Evolutionary conservation across 2,113 vertebrate genomes (phyloP), one percentile per base, ranked within the genome.

Genomic region (Paramormyrops kingsleyae): DNA sequence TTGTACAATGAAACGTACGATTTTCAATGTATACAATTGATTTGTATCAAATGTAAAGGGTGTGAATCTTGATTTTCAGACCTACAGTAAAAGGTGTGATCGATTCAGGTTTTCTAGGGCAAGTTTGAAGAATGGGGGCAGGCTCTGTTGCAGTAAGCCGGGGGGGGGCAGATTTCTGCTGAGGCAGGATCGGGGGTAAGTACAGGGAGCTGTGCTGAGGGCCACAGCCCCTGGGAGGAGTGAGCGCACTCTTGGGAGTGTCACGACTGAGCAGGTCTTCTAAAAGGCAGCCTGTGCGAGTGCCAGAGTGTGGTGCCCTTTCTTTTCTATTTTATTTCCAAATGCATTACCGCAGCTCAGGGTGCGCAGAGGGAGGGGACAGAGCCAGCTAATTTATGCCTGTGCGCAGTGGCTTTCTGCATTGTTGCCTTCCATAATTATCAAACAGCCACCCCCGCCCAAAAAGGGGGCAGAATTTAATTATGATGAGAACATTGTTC

Each of bases 361-460:
- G 74, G 89, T 86, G 90, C 44, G n/a, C n/a, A 62, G 56, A 53
- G 47, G 87, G 85, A 94, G 96, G 96, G 95, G 95, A 95, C 87
- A 85, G 52, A 70, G 89, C 90, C 92, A 91, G 88, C 96, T 97
- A 96, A 97, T 97, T 97, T 97, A 96, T 96, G 94, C 95, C 94
- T 95, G 95, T 92, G 95, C 96, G 95, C 96, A 95, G 93, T 94
- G 89, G 93, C 96, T 98, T 98, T 98, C 97, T 98, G 97, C 97
- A 95, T 97, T 98, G 97, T 97, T 99, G 97, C 94, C 97, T 97
- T 97, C 97, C 95, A 95, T 96, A 96, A 97, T 97, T 97, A 97
- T 97, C 96, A 95, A 95, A 95, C 95, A 1, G 91, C 92, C 91
- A n/a, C 85, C 93, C 91, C 62, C 49, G 4, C 35, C 42, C 91